Evolutionary conservation across 2,888 invertebrate species (phyloP).

Genomic region (Drosophila falleni): DNA sequence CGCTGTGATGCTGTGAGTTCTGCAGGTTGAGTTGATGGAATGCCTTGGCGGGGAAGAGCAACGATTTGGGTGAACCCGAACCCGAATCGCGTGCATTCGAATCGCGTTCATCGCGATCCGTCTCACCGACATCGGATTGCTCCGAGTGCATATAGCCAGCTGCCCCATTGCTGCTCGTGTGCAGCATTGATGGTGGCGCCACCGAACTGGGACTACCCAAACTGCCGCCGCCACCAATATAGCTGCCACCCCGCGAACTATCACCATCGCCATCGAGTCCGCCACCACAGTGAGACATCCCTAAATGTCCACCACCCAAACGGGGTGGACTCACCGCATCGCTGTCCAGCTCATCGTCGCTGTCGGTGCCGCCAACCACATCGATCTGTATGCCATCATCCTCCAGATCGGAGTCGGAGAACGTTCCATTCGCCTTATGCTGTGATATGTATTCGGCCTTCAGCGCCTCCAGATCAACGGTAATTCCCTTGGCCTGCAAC

Average conservation of each 20-base stretch:
- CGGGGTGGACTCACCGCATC: slow-evolving; percentile 85
- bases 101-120: slow-evolving; percentile 66
- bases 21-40: slow-evolving; percentile 78
- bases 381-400: slow-evolving; percentile 92
- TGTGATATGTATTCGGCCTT: slow-evolving; percentile 94
- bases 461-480: slow-evolving; percentile 94
- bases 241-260: slow-evolving; percentile 71
- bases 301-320: slow-evolving; percentile 52
- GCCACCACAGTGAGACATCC: slow-evolving; percentile 56
- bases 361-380: slow-evolving; percentile 93
- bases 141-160: slow-evolving; percentile 53
- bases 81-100: slow-evolving; percentile 37
- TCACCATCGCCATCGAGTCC: slow-evolving; percentile 62
- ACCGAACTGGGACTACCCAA: slow-evolving; percentile 70
- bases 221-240: slow-evolving; percentile 70
- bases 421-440: slow-evolving; percentile 88
- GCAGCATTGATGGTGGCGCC: slow-evolving; percentile 46
- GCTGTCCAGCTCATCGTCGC: slow-evolving; percentile 87
- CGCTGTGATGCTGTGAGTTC: slow-evolving; percentile 63
- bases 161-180: slow-evolving; percentile 52
- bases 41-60: slow-evolving; percentile 71
- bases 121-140: slow-evolving; percentile 57
- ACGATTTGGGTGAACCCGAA: slow-evolving; percentile 61
- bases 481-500: slow-evolving; percentile 95
- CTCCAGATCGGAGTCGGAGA: slow-evolving; percentile 88